Conservation (phyloP, 2,113 vertebrate genomes). For the Marmota flaviventris region DNA sequence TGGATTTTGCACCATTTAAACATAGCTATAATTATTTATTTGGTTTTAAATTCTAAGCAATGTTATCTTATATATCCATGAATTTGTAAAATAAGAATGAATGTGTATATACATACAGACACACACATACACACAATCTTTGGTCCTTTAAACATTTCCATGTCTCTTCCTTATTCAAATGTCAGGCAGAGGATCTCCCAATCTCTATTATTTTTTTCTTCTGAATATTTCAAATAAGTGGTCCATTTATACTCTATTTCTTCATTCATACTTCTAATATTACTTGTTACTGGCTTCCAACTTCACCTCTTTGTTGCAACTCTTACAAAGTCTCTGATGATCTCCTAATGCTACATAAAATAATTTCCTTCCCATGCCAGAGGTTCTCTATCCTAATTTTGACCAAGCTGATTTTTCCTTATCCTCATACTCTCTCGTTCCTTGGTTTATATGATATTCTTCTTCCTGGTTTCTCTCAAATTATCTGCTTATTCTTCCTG, state of each 20-base stretch:
- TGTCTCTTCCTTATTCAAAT: not conserved
- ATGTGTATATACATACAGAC: not conserved
- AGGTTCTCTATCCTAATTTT: not conserved
- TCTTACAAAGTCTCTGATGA: not conserved
- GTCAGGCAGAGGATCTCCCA: not conserved
- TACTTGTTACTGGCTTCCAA: not conserved
- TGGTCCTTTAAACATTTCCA: not conserved
- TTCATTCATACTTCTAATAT: not conserved
- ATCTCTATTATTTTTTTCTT: not conserved
- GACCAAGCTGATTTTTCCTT: not conserved
- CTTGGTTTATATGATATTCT: not conserved
- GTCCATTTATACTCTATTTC: not conserved
- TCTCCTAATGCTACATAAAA: not conserved
- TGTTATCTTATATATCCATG: not conserved
- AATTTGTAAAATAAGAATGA: slow-evolving; percentile 18
- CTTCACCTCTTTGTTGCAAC: not conserved
- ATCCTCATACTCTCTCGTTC: not conserved
- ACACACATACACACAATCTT: not conserved
- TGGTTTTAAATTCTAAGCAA: slow-evolving; percentile 10
- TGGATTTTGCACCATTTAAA: slow-evolving; percentile 16
- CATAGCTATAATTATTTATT: slow-evolving; percentile 1
- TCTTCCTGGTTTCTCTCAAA: not conserved
- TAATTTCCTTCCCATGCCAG: not conserved
- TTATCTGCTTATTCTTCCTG: not conserved
- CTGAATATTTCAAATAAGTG: slow-evolving; percentile 5